These are phyloP conservation scores for Drosophila gaucha DNA, from an alignment of 2,888 invertebrate genomes.

Conservation along the genomic window DNA sequence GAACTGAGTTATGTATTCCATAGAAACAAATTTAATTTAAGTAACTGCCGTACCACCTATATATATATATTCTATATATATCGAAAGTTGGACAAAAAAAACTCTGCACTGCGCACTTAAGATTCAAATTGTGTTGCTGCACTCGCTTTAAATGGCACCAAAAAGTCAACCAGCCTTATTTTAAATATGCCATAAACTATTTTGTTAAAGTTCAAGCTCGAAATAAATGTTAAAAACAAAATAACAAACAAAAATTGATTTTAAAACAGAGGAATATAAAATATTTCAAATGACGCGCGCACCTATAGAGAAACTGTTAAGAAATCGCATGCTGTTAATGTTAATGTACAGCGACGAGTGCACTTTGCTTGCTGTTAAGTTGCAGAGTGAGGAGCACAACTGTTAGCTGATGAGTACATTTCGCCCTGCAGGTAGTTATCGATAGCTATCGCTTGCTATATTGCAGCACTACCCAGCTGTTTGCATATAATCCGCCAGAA, in stretches of 20 bases:
- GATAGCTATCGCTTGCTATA: conserved; percentile 31
- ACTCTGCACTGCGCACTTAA: conserved; percentile 52
- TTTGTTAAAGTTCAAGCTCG: conserved; percentile 45
- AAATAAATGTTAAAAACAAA: conserved; percentile 60
- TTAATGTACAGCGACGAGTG: background rate
- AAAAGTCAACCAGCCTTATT: conserved; percentile 43
- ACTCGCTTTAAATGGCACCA: conserved; percentile 43
- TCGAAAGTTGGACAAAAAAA: conserved; percentile 14
- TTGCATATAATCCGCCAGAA: conserved; percentile 31
- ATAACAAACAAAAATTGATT: conserved; percentile 28
- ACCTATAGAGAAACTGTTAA: background rate
- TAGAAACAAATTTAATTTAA: conserved; percentile 47
- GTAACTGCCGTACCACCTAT: conserved; percentile 67
- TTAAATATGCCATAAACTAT: conserved; percentile 27
- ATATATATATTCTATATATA: conserved; percentile 24
- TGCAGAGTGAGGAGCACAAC: conserved; percentile 20
- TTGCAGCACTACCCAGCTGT: conserved; percentile 54
- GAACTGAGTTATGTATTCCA: conserved; percentile 47
- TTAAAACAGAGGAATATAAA: too few relatives aligned
- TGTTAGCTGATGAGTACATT: conserved; percentile 18
- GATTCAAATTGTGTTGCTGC: conserved; percentile 36
- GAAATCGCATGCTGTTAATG: background rate
- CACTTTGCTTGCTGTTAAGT: background rate
- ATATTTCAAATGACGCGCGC: background rate
- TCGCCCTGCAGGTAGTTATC: conserved; percentile 18